Percentiles rank a stretch among this genome's conserved stretches.
These are phyloP conservation scores for Chiloscyllium punctatum DNA, from an alignment of 2,797 vertebrate species.

Conservation along the genomic window DNA sequence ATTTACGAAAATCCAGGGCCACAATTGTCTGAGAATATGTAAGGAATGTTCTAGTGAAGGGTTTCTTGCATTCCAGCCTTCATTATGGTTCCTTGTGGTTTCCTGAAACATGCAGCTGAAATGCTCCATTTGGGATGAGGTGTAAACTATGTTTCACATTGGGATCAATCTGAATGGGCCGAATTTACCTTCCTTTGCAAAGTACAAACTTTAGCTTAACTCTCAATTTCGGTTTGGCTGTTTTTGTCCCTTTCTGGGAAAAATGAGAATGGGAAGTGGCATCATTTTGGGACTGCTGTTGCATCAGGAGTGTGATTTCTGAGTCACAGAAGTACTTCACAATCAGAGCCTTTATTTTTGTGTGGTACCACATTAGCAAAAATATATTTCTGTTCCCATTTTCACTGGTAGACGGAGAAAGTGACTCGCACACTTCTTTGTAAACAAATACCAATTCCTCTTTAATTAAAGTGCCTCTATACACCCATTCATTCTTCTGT, in stretches of 20 bases:
- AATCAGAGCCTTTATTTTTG: neutral
- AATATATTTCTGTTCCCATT: neutral
- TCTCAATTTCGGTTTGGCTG: neutral
- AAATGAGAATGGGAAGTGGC: neutral
- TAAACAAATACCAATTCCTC: neutral
- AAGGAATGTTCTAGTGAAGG: neutral
- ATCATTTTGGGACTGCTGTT: neutral
- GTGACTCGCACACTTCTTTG: neutral
- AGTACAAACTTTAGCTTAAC: neutral
- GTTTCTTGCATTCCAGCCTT: neutral
- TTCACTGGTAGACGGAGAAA: neutral
- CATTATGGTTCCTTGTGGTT: neutral
- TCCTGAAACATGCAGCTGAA: neutral
- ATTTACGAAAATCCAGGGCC: neutral
- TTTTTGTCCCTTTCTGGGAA: neutral
- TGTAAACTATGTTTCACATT: neutral
- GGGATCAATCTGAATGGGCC: neutral
- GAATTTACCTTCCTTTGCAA: neutral
- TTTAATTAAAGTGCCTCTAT: neutral
- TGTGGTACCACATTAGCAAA: neutral
- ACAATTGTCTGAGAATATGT: neutral
- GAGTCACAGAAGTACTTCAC: neutral
- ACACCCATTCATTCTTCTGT: neutral
- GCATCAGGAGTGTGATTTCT: neutral
- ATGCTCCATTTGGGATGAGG: neutral